Conservation (phyloP, 1,140 invertebrate species). For the Trigoniulus corallinus region DNA sequence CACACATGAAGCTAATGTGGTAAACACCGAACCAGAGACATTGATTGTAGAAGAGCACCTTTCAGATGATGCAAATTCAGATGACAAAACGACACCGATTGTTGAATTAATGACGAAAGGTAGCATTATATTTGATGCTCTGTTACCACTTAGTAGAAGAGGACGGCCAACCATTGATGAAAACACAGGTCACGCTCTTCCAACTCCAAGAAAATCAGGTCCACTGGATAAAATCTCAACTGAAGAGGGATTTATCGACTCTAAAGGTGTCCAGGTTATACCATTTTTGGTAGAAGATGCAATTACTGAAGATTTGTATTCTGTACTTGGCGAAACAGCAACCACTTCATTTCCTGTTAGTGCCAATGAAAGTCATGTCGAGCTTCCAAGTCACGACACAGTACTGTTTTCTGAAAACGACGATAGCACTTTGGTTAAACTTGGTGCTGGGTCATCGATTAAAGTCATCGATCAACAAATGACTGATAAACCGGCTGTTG, state of each 20-base stretch:
- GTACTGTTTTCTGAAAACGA: slow-evolving; percentile 20
- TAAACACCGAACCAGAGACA: neutral
- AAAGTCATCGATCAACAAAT: too few relatives aligned
- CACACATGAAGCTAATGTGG: neutral
- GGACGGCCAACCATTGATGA: neutral
- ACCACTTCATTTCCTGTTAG: slow-evolving; percentile 20
- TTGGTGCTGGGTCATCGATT: too few relatives aligned
- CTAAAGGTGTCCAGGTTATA: slow-evolving; percentile 35
- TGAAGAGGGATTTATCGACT: neutral
- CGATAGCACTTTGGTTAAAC: too few relatives aligned
- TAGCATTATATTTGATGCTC: neutral
- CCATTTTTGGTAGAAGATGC: slow-evolving; percentile 63
- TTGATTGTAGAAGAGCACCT: neutral
- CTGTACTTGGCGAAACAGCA: slow-evolving; percentile 24
- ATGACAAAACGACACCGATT: neutral
- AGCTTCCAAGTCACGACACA: too few relatives aligned
- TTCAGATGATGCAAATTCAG: neutral
- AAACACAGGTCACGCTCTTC: neutral
- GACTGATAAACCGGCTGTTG: too few relatives aligned
- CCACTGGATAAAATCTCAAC: neutral
- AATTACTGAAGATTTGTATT: slow-evolving; percentile 30
- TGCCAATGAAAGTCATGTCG: too few relatives aligned
- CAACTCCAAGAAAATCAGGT: neutral
- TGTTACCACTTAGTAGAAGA: neutral
- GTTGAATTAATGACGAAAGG: neutral